phyloP scores from a whole-genome alignment of 2,113 vertebrate species.

The Haemorhous mexicanus region DNA sequence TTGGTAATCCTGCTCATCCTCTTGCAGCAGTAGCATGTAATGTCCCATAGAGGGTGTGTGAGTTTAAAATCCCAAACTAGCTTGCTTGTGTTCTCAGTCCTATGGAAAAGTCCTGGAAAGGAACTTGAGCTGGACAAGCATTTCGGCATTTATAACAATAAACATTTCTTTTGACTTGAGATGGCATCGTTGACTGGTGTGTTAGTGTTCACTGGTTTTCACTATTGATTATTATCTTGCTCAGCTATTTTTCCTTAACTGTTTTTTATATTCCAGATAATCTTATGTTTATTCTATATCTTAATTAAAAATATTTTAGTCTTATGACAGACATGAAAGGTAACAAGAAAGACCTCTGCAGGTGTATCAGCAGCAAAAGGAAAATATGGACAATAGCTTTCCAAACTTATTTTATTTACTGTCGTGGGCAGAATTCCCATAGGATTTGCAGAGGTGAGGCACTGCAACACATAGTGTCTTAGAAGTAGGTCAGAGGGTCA shows the following conservation, averaged over 20 bases:
- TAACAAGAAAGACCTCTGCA: background rate
- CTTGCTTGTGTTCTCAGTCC: background rate
- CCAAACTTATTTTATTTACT: background rate
- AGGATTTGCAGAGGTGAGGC: background rate
- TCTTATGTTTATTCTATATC: background rate
- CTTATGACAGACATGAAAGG: background rate
- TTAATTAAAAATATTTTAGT: background rate
- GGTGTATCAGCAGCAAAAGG: background rate
- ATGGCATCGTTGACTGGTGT: background rate
- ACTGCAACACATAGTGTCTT: background rate
- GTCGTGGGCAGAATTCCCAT: fast-evolving
- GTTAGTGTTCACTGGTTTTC: background rate
- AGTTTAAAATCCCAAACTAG: background rate
- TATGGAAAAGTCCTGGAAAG: background rate
- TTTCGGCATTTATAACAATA: conserved; percentile 23
- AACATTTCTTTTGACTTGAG: background rate
- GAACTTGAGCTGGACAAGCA: background rate
- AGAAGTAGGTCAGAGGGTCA: conserved; percentile 75
- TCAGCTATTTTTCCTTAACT: background rate
- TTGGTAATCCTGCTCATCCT: background rate
- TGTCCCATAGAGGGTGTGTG: background rate
- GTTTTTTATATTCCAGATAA: background rate
- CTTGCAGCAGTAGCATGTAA: background rate
- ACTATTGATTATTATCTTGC: background rate
- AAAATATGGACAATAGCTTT: background rate